Evolutionary conservation across 2,888 invertebrate species (phyloP), one percentile per base, ranked within the genome.

Genomic region (Cerastis rubricosa): DNA sequence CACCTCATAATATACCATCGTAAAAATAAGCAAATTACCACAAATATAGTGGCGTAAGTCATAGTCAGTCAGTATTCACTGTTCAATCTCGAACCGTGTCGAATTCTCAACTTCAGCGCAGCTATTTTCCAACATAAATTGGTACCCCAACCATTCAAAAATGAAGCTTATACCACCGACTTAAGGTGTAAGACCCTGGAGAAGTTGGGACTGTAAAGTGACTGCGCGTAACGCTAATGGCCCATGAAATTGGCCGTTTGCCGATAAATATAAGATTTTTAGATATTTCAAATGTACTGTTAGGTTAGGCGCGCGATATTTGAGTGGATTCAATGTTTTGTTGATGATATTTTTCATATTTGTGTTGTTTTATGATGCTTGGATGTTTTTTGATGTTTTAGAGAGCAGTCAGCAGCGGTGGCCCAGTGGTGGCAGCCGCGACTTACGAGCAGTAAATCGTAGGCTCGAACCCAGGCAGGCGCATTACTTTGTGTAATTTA

Each of bases 161-260:
- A 73, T 49, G 40, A 76, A 87, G 86, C 76, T 86, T 92, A 87
- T 6, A 0, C 0, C 3, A 0, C 14, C 0, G 1, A 0, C 0
- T 67, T 87, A 89, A 84, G 64, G 86, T 81, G 19, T 25, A 57
- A 64, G 65, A 49, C 25, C 5, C 64, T 40, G 61, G 8, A 51
- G 45, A 49, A 66, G 69, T 75, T 25, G n/a, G 25, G 66, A 89
- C 78, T 89, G 89, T 85, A 87, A 86, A 91, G 91, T 91, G 91
- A 93, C 90, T 90, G 90, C 90, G 91, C 93, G 91, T 93, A 91
- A 80, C 86, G 85, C 92, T 94, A 94, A 94, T 94, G 93, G 93
- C 73, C 91, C 94, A 89, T 94, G 94, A 94, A 94, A 94, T 94
- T 93, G 94, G 90, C 90, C 90, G 90, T 90, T 93, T 90, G 92